These are phyloP conservation scores for Chloroceryle inda DNA, from an alignment of 2,797 vertebrate genomes.

Conservation along the genomic window DNA sequence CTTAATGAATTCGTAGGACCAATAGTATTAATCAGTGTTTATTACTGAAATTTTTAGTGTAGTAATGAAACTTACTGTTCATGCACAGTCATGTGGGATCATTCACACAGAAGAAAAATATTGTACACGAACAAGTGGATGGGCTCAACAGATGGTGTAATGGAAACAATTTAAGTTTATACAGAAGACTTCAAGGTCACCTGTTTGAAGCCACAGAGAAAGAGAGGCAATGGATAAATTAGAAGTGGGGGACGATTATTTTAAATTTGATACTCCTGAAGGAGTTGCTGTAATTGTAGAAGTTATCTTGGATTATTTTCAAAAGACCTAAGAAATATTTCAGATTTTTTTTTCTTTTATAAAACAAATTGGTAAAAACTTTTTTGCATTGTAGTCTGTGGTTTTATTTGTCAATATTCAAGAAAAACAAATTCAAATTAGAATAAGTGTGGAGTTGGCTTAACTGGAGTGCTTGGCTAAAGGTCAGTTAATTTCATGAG, in stretches of 20 bases:
- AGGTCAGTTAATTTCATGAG: neutral
- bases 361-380: neutral
- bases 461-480: neutral
- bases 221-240: neutral
- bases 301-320: neutral
- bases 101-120: neutral
- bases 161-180: neutral
- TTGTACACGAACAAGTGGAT: neutral
- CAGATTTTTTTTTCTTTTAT: neutral
- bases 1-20: neutral
- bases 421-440: constrained; percentile 1
- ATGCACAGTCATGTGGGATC: neutral
- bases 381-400: neutral
- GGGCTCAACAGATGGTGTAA: neutral
- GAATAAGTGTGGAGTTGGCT: neutral
- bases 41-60: neutral
- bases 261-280: neutral
- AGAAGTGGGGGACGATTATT: neutral
- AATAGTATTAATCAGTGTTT: neutral
- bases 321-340: neutral
- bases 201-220: neutral
- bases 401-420: neutral
- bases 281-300: neutral
- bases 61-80: neutral
- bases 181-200: neutral